Conservation (phyloP, 92 coral and sea anemone genomes). For the Pocillopora meandrina region DNA sequence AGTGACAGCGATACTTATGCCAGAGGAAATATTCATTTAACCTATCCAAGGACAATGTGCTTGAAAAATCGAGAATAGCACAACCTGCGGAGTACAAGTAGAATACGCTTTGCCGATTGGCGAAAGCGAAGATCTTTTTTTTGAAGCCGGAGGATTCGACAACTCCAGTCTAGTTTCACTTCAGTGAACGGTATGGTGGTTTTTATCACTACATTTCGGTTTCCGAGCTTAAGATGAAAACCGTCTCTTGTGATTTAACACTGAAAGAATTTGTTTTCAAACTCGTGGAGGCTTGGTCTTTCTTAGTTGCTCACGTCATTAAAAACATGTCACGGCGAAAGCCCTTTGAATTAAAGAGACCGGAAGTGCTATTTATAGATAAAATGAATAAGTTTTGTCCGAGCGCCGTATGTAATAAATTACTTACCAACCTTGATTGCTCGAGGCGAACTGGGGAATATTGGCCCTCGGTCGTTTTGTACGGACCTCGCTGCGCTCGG, state of each 20-base stretch:
- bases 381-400: not conserved
- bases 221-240: too few relatives aligned
- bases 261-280: not conserved
- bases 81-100: not conserved
- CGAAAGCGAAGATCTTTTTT: too few relatives aligned
- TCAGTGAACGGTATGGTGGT: too few relatives aligned
- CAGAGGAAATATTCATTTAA: constrained; percentile 8
- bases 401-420: not conserved
- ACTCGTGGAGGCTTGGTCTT: constrained; percentile 2
- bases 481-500: too few relatives aligned
- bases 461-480: too few relatives aligned
- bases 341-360: not conserved
- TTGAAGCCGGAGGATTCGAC: too few relatives aligned
- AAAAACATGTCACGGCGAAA: not conserved
- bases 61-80: constrained; percentile 9
- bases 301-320: not conserved
- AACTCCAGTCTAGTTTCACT: too few relatives aligned
- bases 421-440: not conserved
- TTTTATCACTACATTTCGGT: too few relatives aligned
- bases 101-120: too few relatives aligned
- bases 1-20: too few relatives aligned
- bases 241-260: too few relatives aligned
- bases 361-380: not conserved
- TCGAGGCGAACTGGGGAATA: too few relatives aligned
- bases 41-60: constrained; percentile 1